Percentiles rank a stretch among this genome's conserved stretches.
Evolutionary conservation across 2,113 vertebrate species (phyloP).

Genomic region (Podocnemis expansa): DNA sequence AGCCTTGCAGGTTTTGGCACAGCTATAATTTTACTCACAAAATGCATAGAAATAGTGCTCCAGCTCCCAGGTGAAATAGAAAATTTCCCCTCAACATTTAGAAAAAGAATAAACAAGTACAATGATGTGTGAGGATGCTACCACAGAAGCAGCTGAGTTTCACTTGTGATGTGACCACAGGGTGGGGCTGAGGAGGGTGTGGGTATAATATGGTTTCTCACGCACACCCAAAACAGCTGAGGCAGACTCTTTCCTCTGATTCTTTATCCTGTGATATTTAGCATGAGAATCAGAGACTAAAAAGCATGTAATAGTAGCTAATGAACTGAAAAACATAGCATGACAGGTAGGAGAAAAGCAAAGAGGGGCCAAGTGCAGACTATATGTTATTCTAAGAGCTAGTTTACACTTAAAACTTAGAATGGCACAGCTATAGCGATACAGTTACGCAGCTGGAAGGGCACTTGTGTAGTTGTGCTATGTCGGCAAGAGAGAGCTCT

Average conservation of each 20-base stretch:
- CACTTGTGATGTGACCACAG: neutral
- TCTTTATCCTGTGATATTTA: slow-evolving; percentile 12
- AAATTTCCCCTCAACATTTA: neutral
- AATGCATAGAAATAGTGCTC: neutral
- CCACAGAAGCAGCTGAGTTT: neutral
- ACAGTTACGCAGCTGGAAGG: too few species aligned
- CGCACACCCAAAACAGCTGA: neutral
- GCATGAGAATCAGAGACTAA: neutral
- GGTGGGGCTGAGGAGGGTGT: neutral
- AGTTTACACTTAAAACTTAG: too few species aligned
- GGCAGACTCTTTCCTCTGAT: neutral
- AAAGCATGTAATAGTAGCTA: slow-evolving; percentile 20
- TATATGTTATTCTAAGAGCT: slow-evolving; percentile 23
- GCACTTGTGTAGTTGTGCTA: too few species aligned
- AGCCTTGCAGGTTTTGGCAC: neutral
- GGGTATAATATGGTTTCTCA: neutral
- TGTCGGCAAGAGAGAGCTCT: too few species aligned
- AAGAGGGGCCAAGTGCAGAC: slow-evolving; percentile 58
- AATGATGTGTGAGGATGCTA: neutral
- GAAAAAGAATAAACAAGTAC: neutral
- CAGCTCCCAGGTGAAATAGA: neutral
- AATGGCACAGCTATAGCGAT: too few species aligned
- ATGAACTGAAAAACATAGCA: slow-evolving; percentile 53
- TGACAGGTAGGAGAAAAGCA: slow-evolving; percentile 52
- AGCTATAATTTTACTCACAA: neutral